Percentiles rank a stretch among this genome's conserved stretches.
These are phyloP conservation scores for Troides helena DNA, from an alignment of 2,888 invertebrate species.

Conservation along the genomic window DNA sequence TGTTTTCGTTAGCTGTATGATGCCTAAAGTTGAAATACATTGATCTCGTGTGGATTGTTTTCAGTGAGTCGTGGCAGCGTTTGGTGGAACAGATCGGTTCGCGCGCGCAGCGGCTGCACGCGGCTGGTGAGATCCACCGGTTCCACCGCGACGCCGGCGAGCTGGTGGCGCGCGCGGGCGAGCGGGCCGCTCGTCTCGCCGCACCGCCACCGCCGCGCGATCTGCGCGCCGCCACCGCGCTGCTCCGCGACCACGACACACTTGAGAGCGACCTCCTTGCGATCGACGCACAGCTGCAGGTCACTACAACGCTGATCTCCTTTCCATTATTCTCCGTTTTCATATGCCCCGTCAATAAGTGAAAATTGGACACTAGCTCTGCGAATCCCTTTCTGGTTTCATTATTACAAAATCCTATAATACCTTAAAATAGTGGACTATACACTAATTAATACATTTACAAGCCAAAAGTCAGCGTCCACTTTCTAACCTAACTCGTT, in stretches of 20 bases:
- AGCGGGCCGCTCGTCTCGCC: slow-evolving; percentile 92
- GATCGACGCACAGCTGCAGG: slow-evolving; percentile 93
- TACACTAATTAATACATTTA: too few relatives aligned
- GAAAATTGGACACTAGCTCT: too few relatives aligned
- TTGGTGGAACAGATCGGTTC: slow-evolving; percentile 92
- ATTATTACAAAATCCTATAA: too few relatives aligned
- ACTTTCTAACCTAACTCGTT: too few relatives aligned
- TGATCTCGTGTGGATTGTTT: neutral
- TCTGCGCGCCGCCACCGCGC: slow-evolving; percentile 90
- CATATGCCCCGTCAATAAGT: too few relatives aligned
- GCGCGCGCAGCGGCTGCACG: slow-evolving; percentile 92
- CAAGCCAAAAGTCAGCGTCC: too few relatives aligned
- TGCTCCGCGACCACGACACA: slow-evolving; percentile 93
- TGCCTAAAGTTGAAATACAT: too few relatives aligned
- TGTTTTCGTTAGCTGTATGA: too few relatives aligned
- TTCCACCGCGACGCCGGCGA: slow-evolving; percentile 98
- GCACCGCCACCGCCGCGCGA: slow-evolving; percentile 86
- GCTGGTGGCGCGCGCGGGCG: slow-evolving; percentile 91
- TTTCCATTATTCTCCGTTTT: too few relatives aligned
- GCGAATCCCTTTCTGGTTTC: too few relatives aligned
- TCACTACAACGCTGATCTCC: slow-evolving; percentile 32
- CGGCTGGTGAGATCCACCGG: slow-evolving; percentile 97
- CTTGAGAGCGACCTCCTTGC: slow-evolving; percentile 93
- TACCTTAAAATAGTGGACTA: too few relatives aligned
- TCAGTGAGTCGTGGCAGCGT: slow-evolving; percentile 89